These are phyloP conservation scores for Macrosiphum euphorbiae DNA, from an alignment of 2,888 invertebrate species.

Conservation along the genomic window DNA sequence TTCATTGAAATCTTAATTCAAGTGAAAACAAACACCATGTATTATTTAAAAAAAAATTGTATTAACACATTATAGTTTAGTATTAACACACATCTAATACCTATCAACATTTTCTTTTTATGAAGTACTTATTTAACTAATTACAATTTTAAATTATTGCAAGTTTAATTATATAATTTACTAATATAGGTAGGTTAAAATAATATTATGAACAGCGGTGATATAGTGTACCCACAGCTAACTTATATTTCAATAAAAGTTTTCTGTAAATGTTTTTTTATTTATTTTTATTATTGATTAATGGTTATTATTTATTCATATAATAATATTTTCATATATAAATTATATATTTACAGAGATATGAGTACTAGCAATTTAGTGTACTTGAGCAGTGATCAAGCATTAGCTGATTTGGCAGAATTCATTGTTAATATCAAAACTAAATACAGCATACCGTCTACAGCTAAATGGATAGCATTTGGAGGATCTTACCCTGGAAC, in stretches of 20 bases:
- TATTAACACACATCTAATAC: no score
- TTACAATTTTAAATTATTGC: no score
- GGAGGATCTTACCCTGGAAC: constrained; percentile 98
- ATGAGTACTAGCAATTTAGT: constrained; percentile 82
- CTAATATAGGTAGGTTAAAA: no score
- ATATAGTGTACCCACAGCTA: background rate
- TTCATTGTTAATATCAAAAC: constrained; percentile 83
- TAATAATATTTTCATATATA: background rate
- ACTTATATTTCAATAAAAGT: background rate
- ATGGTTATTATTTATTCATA: background rate
- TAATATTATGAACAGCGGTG: no score
- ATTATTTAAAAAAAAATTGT: no score
- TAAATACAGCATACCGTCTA: constrained; percentile 74
- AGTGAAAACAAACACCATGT: background rate
- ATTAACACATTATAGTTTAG: no score
- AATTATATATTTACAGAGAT: constrained; percentile 75
- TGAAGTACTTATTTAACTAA: no score
- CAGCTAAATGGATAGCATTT: constrained; percentile 89
- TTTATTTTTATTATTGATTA: background rate
- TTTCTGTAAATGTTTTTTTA: background rate
- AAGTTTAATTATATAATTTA: no score
- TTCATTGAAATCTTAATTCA: background rate
- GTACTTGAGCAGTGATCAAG: constrained; percentile 85
- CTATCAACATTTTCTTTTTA: no score
- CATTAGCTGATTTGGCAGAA: constrained; percentile 86